Percentiles rank a stretch among this genome's conserved stretches.
Evolutionary conservation across 2,797 vertebrate species (phyloP).

Genomic region (Threskiornis aethiopicus): DNA sequence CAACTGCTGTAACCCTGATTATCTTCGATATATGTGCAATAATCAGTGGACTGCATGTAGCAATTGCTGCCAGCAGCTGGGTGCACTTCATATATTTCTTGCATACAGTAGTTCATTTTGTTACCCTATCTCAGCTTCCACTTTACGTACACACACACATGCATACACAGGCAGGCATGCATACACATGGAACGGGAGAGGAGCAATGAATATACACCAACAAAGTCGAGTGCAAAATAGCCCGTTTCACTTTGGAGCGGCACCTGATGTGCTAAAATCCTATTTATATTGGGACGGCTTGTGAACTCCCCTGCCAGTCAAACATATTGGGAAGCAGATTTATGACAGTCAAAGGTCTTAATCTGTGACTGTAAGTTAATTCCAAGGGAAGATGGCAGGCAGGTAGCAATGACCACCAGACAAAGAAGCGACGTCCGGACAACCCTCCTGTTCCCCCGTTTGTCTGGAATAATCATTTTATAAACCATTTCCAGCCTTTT

Average conservation of each 20-base stretch:
- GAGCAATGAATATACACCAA: conserved; percentile 74
- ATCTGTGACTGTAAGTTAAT: conserved; percentile 88
- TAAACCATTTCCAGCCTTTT: conserved; percentile 62
- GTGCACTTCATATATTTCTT: conserved; percentile 88
- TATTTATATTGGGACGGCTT: conserved; percentile 77
- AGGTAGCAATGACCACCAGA: conserved; percentile 71
- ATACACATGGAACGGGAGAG: conserved; percentile 71
- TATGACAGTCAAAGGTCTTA: conserved; percentile 87
- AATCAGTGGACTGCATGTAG: conserved; percentile 83
- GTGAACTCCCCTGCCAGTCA: conserved; percentile 76
- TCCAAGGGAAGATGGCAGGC: conserved; percentile 81
- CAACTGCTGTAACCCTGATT: conserved; percentile 82
- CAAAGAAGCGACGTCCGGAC: conserved; percentile 22
- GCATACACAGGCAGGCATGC: conserved; percentile 68
- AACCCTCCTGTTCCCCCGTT: background rate
- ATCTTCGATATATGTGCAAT: conserved; percentile 87
- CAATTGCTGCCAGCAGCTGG: conserved; percentile 82
- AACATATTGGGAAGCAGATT: conserved; percentile 87
- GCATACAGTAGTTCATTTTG: conserved; percentile 92
- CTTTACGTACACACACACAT: conserved; percentile 73
- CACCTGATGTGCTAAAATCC: conserved; percentile 72
- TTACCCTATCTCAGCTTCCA: conserved; percentile 71
- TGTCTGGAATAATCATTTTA: conserved; percentile 68
- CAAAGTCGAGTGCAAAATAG: conserved; percentile 65
- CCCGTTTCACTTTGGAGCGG: conserved; percentile 66